These are phyloP conservation scores for Lasioglossum calceatum DNA, from an alignment of 2,888 invertebrate genomes.

Conservation along the genomic window DNA sequence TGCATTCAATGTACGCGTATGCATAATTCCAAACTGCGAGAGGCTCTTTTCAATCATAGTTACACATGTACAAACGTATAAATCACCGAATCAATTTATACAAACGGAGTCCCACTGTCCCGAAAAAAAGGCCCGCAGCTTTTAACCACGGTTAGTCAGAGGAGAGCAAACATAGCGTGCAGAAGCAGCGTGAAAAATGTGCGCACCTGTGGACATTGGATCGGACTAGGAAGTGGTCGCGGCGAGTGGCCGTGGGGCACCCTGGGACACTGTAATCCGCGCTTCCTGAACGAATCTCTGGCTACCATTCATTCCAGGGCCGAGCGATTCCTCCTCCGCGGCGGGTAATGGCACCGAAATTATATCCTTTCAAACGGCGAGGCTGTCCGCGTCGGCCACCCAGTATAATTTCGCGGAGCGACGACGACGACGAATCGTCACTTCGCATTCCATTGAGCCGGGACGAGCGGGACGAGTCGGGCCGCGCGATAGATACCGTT, in stretches of 20 bases:
- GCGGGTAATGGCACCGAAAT: slow-evolving; percentile 62
- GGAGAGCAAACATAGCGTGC: slow-evolving; percentile 9
- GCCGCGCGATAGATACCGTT: slow-evolving; percentile 19
- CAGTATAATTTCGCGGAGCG: slow-evolving; percentile 61
- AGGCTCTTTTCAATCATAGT: neutral
- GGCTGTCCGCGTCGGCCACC: slow-evolving; percentile 49
- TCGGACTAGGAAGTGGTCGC: slow-evolving; percentile 17
- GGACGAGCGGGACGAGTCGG: slow-evolving; percentile 1
- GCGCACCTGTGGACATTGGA: slow-evolving; percentile 16
- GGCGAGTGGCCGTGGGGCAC: slow-evolving; percentile 5
- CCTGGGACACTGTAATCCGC: slow-evolving; percentile 22
- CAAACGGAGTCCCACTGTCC: neutral
- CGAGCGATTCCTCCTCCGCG: slow-evolving; percentile 52
- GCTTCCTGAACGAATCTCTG: slow-evolving; percentile 56
- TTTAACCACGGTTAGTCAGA: neutral
- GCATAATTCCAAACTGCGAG: no score
- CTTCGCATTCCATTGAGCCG: slow-evolving; percentile 70
- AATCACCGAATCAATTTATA: no score
- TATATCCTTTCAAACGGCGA: slow-evolving; percentile 60
- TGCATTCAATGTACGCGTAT: no score
- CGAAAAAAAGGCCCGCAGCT: neutral
- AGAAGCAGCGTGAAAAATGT: neutral
- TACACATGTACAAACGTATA: no score
- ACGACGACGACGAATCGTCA: slow-evolving; percentile 69
- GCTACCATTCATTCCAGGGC: slow-evolving; percentile 54